Conservation (phyloP, 2,113 vertebrate genomes). For the Pollachius pollachius region DNA sequence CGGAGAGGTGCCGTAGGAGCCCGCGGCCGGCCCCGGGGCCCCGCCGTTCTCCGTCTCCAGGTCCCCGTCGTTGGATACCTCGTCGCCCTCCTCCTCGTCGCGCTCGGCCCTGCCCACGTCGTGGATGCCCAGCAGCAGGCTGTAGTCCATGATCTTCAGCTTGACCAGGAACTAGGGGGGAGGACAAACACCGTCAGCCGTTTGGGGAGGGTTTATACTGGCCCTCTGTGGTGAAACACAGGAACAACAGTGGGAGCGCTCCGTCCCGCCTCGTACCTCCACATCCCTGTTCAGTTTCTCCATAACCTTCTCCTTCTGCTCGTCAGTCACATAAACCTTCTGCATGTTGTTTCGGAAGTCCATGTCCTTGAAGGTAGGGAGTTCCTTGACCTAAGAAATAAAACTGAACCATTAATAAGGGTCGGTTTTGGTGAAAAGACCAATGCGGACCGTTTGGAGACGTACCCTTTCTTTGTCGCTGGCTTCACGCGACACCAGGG, state of each 20-base stretch:
- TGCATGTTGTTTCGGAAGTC: slow-evolving; percentile 91
- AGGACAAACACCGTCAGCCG: not conserved
- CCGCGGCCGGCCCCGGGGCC: slow-evolving; percentile 50
- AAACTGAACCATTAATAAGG: not conserved
- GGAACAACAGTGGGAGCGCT: slow-evolving; percentile 14
- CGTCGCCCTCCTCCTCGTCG: slow-evolving; percentile 80
- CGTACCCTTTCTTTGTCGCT: slow-evolving; percentile 89
- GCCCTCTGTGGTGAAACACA: slow-evolving; percentile 29
- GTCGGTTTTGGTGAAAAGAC: not conserved
- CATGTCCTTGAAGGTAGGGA: slow-evolving; percentile 88
- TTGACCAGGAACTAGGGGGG: slow-evolving; percentile 80
- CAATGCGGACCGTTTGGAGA: not conserved
- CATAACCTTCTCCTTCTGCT: slow-evolving; percentile 82
- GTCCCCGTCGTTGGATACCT: slow-evolving; percentile 78
- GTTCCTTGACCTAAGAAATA: slow-evolving; percentile 79
- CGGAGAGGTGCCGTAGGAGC: slow-evolving; percentile 84
- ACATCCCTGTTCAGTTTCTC: slow-evolving; percentile 88
- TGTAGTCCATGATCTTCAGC: slow-evolving; percentile 94
- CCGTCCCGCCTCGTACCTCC: slow-evolving; percentile 70
- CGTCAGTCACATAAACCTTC: slow-evolving; percentile 85
- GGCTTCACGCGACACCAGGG: slow-evolving; percentile 86
- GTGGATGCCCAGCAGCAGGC: slow-evolving; percentile 86
- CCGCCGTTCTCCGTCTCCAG: slow-evolving; percentile 73
- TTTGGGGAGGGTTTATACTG: slow-evolving; percentile 10
- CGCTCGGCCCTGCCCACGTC: slow-evolving; percentile 81